Evolutionary conservation across 2,113 vertebrate genomes (phyloP).

Genomic region (Centrocercus urophasianus): DNA sequence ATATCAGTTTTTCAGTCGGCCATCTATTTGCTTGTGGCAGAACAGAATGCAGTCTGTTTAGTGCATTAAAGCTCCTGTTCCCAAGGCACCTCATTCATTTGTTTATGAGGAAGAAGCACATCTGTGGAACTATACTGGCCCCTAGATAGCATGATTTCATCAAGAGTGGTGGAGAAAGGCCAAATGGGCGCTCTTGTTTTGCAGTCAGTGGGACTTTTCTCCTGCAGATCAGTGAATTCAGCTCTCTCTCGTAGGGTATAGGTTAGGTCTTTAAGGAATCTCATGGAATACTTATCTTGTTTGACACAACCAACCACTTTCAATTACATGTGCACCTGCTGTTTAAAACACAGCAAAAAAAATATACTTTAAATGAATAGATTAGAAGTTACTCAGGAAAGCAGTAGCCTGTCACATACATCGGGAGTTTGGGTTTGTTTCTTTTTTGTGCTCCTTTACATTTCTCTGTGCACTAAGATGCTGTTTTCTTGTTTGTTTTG

Average conservation of each 20-base stretch:
- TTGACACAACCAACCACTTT: not conserved
- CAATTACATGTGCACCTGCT: not conserved
- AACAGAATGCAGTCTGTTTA: conserved; percentile 6
- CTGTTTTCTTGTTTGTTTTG: not conserved
- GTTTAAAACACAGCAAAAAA: not conserved
- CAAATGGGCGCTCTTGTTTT: conserved; percentile 35
- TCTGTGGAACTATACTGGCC: conserved; percentile 63
- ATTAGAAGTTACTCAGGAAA: not conserved
- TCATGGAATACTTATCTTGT: not conserved
- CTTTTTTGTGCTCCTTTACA: not conserved
- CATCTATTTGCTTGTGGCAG: not conserved
- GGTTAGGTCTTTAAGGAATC: not conserved
- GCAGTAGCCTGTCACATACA: not conserved
- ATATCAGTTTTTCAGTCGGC: not conserved
- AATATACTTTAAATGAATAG: not conserved
- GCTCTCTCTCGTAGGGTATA: not conserved
- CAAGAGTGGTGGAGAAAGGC: conserved; percentile 43
- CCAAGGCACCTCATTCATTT: conserved; percentile 28
- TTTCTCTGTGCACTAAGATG: not conserved
- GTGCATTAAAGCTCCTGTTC: conserved; percentile 18
- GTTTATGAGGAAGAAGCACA: conserved; percentile 52
- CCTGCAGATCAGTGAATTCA: not conserved
- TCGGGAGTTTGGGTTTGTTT: not conserved
- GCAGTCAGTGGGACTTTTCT: not conserved
- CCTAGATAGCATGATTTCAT: conserved; percentile 77